These are phyloP conservation scores for Speoplatyrhinus poulsoni DNA, from an alignment of 2,113 vertebrate species.

Conservation along the genomic window DNA sequence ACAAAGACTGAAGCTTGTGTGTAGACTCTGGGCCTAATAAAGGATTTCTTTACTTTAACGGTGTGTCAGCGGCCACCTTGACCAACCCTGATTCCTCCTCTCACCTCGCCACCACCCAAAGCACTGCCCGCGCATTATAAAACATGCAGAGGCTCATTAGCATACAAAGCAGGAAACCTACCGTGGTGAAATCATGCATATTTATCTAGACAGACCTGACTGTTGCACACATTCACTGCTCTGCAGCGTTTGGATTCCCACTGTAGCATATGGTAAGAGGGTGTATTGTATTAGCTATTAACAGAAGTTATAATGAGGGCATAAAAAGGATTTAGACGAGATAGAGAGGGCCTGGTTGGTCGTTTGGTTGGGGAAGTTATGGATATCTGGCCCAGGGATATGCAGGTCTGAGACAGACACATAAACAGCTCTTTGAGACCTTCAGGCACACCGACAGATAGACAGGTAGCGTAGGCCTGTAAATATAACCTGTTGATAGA, in stretches of 20 bases:
- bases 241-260: conserved; percentile 26
- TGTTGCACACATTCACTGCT: conserved; percentile 12
- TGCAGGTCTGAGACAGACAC: not conserved
- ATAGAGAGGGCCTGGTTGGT: conserved; percentile 61
- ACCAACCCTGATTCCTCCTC: not conserved
- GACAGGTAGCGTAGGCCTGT: conserved; percentile 37
- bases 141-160: conserved; percentile 72
- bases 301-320: conserved; percentile 26
- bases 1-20: conserved; percentile 6
- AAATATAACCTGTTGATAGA: conserved; percentile 40
- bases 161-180: conserved; percentile 74
- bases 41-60: conserved; percentile 16
- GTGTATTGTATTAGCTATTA: not conserved
- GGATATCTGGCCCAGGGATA: conserved; percentile 55
- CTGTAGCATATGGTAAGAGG: conserved; percentile 13
- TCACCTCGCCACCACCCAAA: not conserved
- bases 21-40: conserved; percentile 25
- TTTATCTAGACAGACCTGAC: conserved; percentile 61
- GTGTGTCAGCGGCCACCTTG: conserved; percentile 6
- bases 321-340: conserved; percentile 33
- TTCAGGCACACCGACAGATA: conserved; percentile 2
- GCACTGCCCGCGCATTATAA: conserved; percentile 64
- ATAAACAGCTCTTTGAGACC: too few relatives aligned
- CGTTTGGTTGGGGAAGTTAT: conserved; percentile 56
- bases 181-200: conserved; percentile 66